Conservation (phyloP, 2,113 vertebrate species). For the Dasyurus viverrinus region DNA sequence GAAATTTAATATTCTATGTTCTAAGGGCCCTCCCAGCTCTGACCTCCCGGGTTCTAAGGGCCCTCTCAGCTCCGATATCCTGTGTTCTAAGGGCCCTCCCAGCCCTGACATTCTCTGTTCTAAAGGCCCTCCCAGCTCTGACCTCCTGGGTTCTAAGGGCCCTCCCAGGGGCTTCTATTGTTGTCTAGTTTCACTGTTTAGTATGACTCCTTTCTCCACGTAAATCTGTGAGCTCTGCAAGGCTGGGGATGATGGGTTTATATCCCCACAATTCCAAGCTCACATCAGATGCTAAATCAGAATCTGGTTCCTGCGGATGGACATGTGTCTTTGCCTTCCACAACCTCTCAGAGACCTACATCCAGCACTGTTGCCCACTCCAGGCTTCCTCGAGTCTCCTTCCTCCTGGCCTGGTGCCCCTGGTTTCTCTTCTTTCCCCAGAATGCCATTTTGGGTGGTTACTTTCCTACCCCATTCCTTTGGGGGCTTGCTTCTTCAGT, state of each 20-base stretch:
- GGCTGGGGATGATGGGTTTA: neutral
- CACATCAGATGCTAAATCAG: neutral
- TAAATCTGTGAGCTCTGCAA: neutral
- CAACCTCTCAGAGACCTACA: too few relatives aligned
- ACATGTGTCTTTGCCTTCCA: neutral
- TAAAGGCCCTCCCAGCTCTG: neutral
- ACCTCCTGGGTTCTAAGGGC: neutral
- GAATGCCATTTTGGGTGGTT: accelerated
- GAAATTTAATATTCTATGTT: neutral
- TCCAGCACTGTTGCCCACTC: neutral
- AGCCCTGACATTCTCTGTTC: too few relatives aligned
- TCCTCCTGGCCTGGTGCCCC: neutral
- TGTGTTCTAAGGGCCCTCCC: too few relatives aligned
- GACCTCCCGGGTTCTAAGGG: too few relatives aligned
- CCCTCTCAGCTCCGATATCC: neutral
- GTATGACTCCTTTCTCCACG: neutral
- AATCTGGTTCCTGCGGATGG: neutral
- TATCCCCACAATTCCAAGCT: neutral
- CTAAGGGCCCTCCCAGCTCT: neutral
- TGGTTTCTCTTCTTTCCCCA: neutral
- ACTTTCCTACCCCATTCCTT: neutral
- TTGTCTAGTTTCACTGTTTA: neutral
- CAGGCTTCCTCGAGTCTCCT: neutral
- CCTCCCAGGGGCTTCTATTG: neutral
- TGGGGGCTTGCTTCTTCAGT: slow-evolving; percentile 12